Conservation (phyloP, 2,797 vertebrate genomes). For the Microtus agrestis region DNA sequence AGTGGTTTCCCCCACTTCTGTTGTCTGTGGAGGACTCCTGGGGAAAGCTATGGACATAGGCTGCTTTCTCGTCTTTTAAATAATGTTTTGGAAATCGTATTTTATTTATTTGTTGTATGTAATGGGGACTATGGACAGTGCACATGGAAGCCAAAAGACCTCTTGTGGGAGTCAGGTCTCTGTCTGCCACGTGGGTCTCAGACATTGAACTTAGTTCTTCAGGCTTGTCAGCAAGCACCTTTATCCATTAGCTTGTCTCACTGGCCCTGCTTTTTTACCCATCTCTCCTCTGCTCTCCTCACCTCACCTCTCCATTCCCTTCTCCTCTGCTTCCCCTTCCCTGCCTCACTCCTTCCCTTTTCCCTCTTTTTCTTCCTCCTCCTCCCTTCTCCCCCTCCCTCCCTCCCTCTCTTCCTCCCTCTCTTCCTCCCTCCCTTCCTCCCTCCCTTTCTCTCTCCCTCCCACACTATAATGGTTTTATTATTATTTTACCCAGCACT, state of each 20-base stretch:
- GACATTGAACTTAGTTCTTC: neutral
- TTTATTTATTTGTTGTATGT: neutral
- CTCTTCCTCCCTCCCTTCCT: neutral
- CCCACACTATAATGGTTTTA: too few species aligned
- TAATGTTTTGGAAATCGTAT: neutral
- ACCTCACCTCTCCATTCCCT: neutral
- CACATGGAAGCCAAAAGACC: neutral
- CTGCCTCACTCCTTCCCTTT: fast-evolving
- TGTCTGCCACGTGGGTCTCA: neutral
- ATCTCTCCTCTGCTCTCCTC: neutral
- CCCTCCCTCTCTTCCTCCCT: too few species aligned
- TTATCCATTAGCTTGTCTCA: neutral
- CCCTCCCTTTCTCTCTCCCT: neutral
- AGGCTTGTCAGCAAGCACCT: neutral
- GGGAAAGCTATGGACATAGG: neutral
- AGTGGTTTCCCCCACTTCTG: neutral
- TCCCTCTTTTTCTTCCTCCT: too few species aligned
- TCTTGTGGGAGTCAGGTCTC: neutral
- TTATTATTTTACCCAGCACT: neutral
- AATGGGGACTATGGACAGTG: neutral
- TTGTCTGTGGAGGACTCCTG: neutral
- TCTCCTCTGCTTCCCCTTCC: too few species aligned
- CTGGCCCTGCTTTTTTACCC: neutral
- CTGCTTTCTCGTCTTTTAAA: neutral
- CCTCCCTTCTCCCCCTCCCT: fast-evolving